Percentiles rank a stretch among this genome's conserved stretches.
Conservation (phyloP, 2,113 vertebrate species). For the Brienomyrus longianalis region DNA sequence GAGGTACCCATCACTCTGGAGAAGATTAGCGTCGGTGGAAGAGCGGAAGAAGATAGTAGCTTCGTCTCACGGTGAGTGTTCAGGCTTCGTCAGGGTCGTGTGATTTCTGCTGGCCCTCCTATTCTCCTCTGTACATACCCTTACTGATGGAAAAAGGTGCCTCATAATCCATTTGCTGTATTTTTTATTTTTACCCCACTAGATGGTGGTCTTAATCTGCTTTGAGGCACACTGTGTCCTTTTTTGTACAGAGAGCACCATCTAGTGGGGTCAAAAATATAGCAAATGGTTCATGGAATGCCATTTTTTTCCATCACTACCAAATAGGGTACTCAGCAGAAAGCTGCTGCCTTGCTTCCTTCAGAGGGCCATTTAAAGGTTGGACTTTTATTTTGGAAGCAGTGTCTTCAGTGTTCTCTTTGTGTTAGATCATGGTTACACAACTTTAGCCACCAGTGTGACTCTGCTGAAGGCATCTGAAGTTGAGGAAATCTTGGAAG, state of each 20-base stretch:
- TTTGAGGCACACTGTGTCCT: not conserved
- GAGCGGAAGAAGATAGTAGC: constrained; percentile 98
- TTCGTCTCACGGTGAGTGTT: constrained; percentile 83
- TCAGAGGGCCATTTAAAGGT: not conserved
- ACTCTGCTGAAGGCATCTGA: constrained; percentile 94
- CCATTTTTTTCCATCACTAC: not conserved
- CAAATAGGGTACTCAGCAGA: not conserved
- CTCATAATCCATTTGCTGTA: not conserved
- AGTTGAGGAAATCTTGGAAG: constrained; percentile 95
- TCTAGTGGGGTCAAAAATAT: not conserved
- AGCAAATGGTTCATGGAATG: not conserved
- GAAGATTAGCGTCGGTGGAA: constrained; percentile 89
- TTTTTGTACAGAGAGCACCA: not conserved
- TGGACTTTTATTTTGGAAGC: constrained; percentile 35
- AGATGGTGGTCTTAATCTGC: not conserved
- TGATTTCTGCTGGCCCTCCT: not conserved
- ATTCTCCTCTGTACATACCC: not conserved
- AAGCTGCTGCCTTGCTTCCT: not conserved
- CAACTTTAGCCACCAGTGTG: constrained; percentile 90
- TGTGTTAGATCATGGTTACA: constrained; percentile 83
- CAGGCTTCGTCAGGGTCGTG: not conserved
- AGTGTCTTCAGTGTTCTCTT: constrained; percentile 40
- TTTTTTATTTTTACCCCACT: not conserved
- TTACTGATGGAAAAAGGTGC: not conserved
- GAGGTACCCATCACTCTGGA: constrained; percentile 91